Evolutionary conservation across 1,140 invertebrate genomes (phyloP).

Genomic region (Sesamia nonagrioides): DNA sequence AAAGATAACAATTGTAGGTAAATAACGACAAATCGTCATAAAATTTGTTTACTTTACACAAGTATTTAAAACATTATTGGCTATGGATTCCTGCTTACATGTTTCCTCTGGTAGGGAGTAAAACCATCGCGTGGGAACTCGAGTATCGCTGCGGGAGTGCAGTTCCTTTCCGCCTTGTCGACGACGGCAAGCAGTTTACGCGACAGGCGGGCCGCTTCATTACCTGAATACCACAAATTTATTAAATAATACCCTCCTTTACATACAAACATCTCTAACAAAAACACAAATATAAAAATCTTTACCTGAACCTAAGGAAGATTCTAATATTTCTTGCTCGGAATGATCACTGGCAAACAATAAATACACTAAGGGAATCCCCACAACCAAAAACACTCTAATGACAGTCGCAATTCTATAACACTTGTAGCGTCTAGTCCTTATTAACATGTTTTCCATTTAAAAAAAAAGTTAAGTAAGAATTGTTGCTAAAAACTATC

Average conservation of each 20-base stretch:
- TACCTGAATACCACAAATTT: conserved; percentile 39
- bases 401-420: conserved; percentile 65
- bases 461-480: conserved; percentile 55
- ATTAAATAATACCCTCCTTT: not conserved
- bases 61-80: not conserved
- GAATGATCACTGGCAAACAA: conserved; percentile 34
- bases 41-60: no score
- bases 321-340: conserved; percentile 7
- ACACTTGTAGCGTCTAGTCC: conserved; percentile 72
- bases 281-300: not conserved
- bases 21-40: no score
- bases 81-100: conserved; percentile 65
- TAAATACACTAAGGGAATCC: conserved; percentile 67
- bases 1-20: not conserved
- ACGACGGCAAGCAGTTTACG: conserved; percentile 65
- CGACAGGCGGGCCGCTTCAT: conserved; percentile 37
- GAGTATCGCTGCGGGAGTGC: conserved; percentile 92
- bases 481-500: conserved; percentile 39
- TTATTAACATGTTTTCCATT: conserved; percentile 82
- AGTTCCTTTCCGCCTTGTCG: conserved; percentile 85
- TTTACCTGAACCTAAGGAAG: conserved; percentile 8
- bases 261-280: not conserved
- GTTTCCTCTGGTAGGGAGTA: conserved; percentile 89
- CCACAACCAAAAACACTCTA: conserved; percentile 72
- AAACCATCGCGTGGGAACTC: conserved; percentile 94